phyloP scores from a whole-genome alignment of 1,140 invertebrate species.

The Papilio helenus region DNA sequence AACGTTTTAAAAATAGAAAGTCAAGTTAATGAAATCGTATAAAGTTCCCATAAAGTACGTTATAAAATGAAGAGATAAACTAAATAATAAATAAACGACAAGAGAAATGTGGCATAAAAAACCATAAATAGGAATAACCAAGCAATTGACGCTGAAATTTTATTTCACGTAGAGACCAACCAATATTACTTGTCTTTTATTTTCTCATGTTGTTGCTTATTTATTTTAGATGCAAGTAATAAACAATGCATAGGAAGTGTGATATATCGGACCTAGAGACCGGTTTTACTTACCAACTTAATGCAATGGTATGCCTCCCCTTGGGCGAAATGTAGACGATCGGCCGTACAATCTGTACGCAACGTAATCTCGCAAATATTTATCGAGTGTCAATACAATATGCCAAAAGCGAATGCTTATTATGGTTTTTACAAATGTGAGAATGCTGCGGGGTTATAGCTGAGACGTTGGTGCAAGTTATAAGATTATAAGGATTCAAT shows the following conservation, averaged over 20 bases:
- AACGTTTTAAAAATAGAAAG: neutral
- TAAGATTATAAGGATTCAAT: constrained; percentile 28
- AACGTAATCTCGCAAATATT: constrained; percentile 74
- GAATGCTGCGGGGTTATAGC: constrained; percentile 60
- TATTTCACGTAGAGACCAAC: constrained; percentile 8
- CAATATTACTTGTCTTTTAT: constrained; percentile 20
- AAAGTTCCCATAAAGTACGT: neutral
- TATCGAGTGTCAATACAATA: constrained; percentile 80
- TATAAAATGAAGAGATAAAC: constrained; percentile 8
- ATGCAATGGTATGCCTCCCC: constrained; percentile 35
- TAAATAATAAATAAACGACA: constrained; percentile 20
- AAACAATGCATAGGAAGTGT: constrained; percentile 40
- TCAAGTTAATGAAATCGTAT: constrained; percentile 5
- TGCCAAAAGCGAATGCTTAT: constrained; percentile 77
- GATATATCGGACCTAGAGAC: constrained; percentile 37
- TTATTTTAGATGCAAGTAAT: constrained; percentile 19
- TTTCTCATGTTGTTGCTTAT: neutral
- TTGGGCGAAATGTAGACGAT: constrained; percentile 43
- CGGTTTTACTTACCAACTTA: constrained; percentile 32
- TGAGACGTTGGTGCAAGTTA: constrained; percentile 46
- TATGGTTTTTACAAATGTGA: constrained; percentile 79
- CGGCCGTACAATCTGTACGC: constrained; percentile 59
- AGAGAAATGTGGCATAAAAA: neutral
- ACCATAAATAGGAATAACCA: constrained; percentile 20
- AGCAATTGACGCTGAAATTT: constrained; percentile 6